phyloP scores from a whole-genome alignment of 53 echinoderm and acorn worm genomes.

The Echinometra lucunter region DNA sequence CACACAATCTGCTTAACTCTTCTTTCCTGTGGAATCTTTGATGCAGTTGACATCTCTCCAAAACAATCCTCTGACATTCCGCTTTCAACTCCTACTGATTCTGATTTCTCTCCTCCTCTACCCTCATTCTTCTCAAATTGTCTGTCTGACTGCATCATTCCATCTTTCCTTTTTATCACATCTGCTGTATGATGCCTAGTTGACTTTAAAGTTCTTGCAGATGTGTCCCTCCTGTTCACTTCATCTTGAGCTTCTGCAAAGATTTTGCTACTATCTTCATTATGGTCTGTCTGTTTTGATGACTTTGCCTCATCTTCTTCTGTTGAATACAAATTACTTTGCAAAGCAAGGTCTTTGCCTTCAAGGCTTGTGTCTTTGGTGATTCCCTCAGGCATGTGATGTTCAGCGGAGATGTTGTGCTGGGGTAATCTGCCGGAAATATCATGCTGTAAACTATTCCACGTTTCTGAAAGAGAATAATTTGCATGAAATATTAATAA shows the following conservation, averaged over 20 bases:
- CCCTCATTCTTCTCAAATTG: neutral
- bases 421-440: neutral
- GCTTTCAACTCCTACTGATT: neutral
- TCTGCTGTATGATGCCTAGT: neutral
- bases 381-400: neutral
- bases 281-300: neutral
- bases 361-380: neutral
- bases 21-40: neutral
- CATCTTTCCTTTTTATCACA: neutral
- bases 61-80: neutral
- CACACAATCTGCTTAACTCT: conserved; percentile 75
- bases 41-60: neutral
- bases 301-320: neutral
- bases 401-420: neutral
- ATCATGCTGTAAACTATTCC: neutral
- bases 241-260: neutral
- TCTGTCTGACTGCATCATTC: neutral
- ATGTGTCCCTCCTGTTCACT: neutral
- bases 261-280: neutral
- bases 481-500: neutral
- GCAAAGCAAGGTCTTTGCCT: neutral
- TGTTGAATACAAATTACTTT: neutral
- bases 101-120: neutral
- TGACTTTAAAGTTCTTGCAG: neutral
- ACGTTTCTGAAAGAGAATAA: conserved; percentile 5